Conservation (phyloP, 2,797 vertebrate genomes). For the Sebastes hubbsi region DNA sequence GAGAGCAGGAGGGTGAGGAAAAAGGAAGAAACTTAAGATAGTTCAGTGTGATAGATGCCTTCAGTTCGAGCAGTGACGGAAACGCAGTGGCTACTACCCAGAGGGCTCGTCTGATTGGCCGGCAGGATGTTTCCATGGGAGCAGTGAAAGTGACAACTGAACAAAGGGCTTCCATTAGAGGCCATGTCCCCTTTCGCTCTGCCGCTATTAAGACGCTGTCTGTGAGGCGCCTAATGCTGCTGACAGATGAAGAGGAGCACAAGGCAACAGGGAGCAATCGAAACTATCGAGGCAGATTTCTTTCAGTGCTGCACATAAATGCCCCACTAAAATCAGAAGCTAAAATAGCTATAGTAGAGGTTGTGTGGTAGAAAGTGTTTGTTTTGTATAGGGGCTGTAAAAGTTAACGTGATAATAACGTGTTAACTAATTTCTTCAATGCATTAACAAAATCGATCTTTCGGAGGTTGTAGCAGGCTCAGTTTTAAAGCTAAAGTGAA, state of each 20-base stretch:
- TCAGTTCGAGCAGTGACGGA: conserved; percentile 33
- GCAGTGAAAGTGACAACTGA: conserved; percentile 76
- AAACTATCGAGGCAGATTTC: conserved; percentile 12
- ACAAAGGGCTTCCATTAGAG: conserved; percentile 80
- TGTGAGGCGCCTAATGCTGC: conserved; percentile 58
- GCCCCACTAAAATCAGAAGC: conserved; percentile 2
- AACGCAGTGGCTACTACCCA: conserved; percentile 33
- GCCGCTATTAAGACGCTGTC: conserved; percentile 71
- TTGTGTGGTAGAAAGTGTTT: neutral
- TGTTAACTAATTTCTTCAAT: too few relatives aligned
- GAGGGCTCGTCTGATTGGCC: conserved; percentile 63
- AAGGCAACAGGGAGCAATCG: conserved; percentile 43
- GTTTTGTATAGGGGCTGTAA: neutral
- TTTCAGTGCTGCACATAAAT: neutral
- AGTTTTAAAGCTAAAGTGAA: too few relatives aligned
- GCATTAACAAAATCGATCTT: too few relatives aligned
- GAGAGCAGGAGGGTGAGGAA: neutral
- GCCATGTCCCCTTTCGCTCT: conserved; percentile 56
- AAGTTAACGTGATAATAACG: too few relatives aligned
- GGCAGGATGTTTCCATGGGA: conserved; percentile 70
- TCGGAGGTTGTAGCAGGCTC: too few relatives aligned
- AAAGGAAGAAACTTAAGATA: conserved; percentile 5
- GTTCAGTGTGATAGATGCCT: conserved; percentile 57
- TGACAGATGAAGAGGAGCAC: conserved; percentile 61
- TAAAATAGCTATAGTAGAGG: neutral